phyloP scores from a whole-genome alignment of 2,888 invertebrate genomes.

The Lepidocyrtinus sp. region DNA sequence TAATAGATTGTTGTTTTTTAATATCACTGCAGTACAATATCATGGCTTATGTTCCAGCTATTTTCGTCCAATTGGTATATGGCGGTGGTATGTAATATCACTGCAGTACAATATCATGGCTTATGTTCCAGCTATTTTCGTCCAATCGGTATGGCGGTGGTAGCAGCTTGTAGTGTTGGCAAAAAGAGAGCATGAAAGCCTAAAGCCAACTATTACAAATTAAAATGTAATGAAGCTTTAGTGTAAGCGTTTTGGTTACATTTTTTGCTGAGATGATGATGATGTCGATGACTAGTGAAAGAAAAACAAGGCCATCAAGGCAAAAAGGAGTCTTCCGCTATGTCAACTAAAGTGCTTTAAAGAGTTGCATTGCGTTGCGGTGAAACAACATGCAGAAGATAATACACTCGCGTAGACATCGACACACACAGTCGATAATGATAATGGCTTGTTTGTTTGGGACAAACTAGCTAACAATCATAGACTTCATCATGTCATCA shows the following conservation, averaged over 20 bases:
- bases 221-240: constrained; percentile 12
- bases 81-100: not conserved
- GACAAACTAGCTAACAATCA: constrained; percentile 30
- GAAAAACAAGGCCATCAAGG: not conserved
- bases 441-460: constrained; percentile 36
- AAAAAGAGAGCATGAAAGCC: not conserved
- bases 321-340: not conserved
- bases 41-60: not conserved
- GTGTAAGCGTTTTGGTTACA: too few species aligned
- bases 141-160: not conserved
- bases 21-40: not conserved
- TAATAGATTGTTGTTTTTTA: not conserved
- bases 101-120: not conserved
- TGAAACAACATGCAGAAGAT: too few species aligned
- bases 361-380: not conserved
- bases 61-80: not conserved
- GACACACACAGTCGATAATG: constrained; percentile 19
- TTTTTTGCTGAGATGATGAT: not conserved
- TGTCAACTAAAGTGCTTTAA: not conserved
- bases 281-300: constrained; percentile 8
- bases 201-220: not conserved
- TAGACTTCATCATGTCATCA: constrained; percentile 14
- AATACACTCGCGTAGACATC: constrained; percentile 3
- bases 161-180: not conserved
- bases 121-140: not conserved